phyloP scores from a whole-genome alignment of 2,797 vertebrate species.

The Coregonus sp. region DNA sequence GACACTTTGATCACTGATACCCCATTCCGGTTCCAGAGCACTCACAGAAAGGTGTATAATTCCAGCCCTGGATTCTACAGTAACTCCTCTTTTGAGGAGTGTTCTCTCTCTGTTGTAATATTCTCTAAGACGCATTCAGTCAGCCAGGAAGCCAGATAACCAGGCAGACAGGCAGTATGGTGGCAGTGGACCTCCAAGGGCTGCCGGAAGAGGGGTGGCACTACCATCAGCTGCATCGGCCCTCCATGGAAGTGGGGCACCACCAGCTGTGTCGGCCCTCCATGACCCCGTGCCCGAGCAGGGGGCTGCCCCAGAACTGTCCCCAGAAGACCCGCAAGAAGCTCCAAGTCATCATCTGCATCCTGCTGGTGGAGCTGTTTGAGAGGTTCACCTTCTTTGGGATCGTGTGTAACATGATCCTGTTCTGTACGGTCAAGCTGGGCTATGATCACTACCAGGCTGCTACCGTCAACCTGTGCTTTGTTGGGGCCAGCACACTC shows the following conservation, averaged over 20 bases:
- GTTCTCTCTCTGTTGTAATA: background rate
- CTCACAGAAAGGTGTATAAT: slow-evolving; percentile 77
- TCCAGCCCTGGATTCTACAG: slow-evolving; percentile 59
- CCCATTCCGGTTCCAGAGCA: slow-evolving; percentile 58
- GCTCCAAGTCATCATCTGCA: slow-evolving; percentile 80
- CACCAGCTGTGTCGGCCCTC: slow-evolving; percentile 29
- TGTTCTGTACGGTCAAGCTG: slow-evolving; percentile 88
- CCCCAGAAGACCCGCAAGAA: slow-evolving; percentile 71
- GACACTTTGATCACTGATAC: slow-evolving; percentile 44
- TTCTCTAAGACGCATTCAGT: background rate
- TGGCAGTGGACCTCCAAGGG: slow-evolving; percentile 47
- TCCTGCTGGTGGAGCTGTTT: slow-evolving; percentile 88
- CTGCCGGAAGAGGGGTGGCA: slow-evolving; percentile 30
- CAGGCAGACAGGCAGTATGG: slow-evolving; percentile 56
- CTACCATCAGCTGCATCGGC: slow-evolving; percentile 14
- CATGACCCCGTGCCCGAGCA: slow-evolving; percentile 18
- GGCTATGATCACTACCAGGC: slow-evolving; percentile 86
- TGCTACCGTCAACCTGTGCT: slow-evolving; percentile 85
- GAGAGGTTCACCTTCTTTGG: slow-evolving; percentile 91
- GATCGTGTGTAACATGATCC: slow-evolving; percentile 91
- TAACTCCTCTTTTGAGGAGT: slow-evolving; percentile 20
- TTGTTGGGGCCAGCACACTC: slow-evolving; percentile 83
- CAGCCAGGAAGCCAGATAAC: slow-evolving; percentile 26
- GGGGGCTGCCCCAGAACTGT: slow-evolving; percentile 10
- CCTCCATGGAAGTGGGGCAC: slow-evolving; percentile 32